Evolutionary conservation across 1,140 invertebrate species (phyloP), one percentile per base, ranked within the genome.

Genomic region (Sycophila sp.): DNA sequence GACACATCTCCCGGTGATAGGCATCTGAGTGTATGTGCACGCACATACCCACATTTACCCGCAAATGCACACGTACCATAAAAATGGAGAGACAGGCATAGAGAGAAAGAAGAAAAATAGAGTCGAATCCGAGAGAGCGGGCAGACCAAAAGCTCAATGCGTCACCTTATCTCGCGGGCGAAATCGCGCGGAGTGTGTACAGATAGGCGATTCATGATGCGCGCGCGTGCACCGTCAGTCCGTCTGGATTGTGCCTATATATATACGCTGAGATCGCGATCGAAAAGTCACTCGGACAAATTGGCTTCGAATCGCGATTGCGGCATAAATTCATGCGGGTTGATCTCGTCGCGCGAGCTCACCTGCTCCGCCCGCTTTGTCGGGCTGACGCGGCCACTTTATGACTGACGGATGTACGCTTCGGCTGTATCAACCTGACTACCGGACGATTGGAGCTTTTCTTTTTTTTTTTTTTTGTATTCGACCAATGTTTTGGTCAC

Each of bases 251-350:
- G n/a, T 42, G n/a, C 40, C 4, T 42, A 15, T 15, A 42, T 42
- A n/a, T n/a, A n/a, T n/a, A n/a, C 40, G 17, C 15, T 45, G 40
- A 2, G 40, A 8, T 5, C n/a, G 53, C 38, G 45, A 69, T 69
- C 42, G 26, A 69, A 69, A 69, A 60, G 56, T 60, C 66, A 60
- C 42, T 2, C 32, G 45, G 45, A 69, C 66, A 69, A 69, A 60
- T 69, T 69, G 65, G 22, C 42, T 28, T 22, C 11, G 66, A 60
- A 49, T 53, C 22, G 32, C 59, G 66, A 69, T 60, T 60, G 60
- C 66, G 42, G 24, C 59, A 59, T 60, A 60, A 69, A 60, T 60
- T 38, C 40, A 47, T 59, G 49, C 32, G 49, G 22, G 47, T n/a
- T 34, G 17, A 34, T 60, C n/a, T 34, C 19, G 1, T 0, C 4